A percentile compares a stretch with the other conserved stretches of the same genome.
Conservation (phyloP, 2,888 invertebrate species). For the Schizotus pectinicornis region DNA sequence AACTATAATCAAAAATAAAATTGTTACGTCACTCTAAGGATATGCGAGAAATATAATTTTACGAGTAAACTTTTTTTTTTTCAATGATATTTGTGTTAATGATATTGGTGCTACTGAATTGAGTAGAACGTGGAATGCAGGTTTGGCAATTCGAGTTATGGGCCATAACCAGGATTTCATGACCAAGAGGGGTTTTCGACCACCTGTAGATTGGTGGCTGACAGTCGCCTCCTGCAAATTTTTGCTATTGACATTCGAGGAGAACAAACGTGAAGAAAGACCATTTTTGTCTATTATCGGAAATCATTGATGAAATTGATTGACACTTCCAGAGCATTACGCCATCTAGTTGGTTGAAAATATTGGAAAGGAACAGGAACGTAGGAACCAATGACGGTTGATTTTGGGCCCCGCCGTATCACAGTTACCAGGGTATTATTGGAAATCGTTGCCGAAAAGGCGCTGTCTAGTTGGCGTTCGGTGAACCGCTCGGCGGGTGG, state of each 20-base stretch:
- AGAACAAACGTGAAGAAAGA: background rate
- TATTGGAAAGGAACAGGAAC: conserved; percentile 51
- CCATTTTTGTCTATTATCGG: conserved; percentile 35
- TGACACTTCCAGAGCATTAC: conserved; percentile 8
- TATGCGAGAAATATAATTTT: no score
- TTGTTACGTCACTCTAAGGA: no score
- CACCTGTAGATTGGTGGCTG: background rate
- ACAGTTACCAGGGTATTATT: conserved; percentile 34
- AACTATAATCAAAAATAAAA: no score
- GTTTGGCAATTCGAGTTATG: conserved; percentile 3
- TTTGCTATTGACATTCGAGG: background rate
- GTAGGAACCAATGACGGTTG: conserved; percentile 37
- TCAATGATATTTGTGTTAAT: no score
- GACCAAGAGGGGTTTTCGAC: background rate
- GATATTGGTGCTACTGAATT: no score
- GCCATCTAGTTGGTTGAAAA: conserved; percentile 44
- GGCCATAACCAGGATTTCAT: background rate
- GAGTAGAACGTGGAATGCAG: background rate
- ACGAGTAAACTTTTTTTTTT: no score
- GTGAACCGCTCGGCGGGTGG: background rate
- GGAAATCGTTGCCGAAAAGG: conserved; percentile 50
- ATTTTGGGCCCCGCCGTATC: conserved; percentile 35
- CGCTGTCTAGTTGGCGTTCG: conserved; percentile 27
- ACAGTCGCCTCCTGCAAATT: no score
- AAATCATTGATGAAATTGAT: conserved; percentile 38